phyloP scores from a whole-genome alignment of 2,888 invertebrate species.

The Zootermopsis nevadensis region DNA sequence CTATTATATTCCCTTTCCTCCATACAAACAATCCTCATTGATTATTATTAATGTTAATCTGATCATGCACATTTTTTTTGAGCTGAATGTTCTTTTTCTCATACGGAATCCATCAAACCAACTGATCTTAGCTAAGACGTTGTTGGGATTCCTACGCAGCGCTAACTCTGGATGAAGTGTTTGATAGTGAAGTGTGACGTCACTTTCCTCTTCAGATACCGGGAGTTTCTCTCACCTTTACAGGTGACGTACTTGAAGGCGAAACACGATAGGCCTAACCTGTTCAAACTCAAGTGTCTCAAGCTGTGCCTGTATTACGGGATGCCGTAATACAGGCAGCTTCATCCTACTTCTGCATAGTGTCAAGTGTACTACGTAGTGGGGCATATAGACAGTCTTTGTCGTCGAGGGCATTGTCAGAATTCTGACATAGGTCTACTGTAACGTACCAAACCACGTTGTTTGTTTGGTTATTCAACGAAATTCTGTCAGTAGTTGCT shows the following conservation, averaged over 20 bases:
- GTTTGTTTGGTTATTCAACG: too few relatives aligned
- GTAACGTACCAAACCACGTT: too few relatives aligned
- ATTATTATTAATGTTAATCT: too few relatives aligned
- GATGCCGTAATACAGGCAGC: background rate
- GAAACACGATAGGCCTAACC: constrained; percentile 16
- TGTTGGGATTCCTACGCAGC: background rate
- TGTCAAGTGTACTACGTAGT: background rate
- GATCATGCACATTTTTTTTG: too few relatives aligned
- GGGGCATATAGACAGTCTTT: too few relatives aligned
- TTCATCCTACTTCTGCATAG: background rate
- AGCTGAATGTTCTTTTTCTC: too few relatives aligned
- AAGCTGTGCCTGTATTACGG: background rate
- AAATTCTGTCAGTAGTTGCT: too few relatives aligned
- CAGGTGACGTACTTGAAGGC: background rate
- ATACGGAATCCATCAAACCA: too few relatives aligned
- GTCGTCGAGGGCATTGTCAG: too few relatives aligned
- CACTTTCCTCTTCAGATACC: background rate
- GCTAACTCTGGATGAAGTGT: background rate
- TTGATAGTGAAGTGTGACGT: background rate
- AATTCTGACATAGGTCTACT: too few relatives aligned
- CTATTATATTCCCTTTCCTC: too few relatives aligned
- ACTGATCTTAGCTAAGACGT: background rate
- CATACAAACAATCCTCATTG: too few relatives aligned
- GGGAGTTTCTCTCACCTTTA: background rate
- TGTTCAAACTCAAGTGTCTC: background rate